These are phyloP conservation scores for Otolemur garnettii DNA, from an alignment of 2,113 vertebrate genomes.

Conservation along the genomic window DNA sequence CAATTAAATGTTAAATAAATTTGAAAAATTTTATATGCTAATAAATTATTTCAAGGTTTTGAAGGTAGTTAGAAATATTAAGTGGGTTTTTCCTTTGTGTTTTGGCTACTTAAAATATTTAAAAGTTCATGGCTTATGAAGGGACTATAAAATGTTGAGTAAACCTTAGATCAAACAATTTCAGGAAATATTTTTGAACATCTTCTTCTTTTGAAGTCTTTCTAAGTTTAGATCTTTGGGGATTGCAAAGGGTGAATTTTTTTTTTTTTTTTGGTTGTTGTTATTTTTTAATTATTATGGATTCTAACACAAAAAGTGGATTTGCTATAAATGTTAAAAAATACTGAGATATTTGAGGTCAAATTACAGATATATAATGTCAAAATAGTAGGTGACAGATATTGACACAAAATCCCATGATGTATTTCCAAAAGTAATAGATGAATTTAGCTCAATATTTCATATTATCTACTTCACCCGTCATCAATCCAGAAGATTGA, in stretches of 20 bases:
- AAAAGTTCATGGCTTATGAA: background rate
- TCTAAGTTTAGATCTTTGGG: background rate
- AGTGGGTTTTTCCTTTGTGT: background rate
- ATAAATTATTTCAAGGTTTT: constrained; percentile 2
- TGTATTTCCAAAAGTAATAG: background rate
- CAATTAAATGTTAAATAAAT: constrained; percentile 52
- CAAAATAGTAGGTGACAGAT: background rate
- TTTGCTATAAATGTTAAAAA: background rate
- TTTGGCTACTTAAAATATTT: constrained; percentile 9
- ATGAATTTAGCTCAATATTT: background rate
- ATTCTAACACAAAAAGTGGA: background rate
- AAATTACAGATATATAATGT: background rate
- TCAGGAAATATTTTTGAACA: background rate
- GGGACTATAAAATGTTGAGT: background rate
- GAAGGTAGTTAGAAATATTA: background rate
- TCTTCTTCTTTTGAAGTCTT: constrained; percentile 19
- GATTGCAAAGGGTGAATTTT: background rate
- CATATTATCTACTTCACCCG: background rate
- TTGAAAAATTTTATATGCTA: background rate
- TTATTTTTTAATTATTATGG: too few species aligned
- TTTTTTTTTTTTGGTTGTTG: too few species aligned
- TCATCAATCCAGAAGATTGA: background rate
- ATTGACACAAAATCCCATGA: background rate
- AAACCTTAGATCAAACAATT: background rate
- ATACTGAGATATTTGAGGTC: background rate